Percentiles rank a stretch among this genome's conserved stretches.
These are phyloP conservation scores for Chesias legatella DNA, from an alignment of 2,888 invertebrate species.

Conservation along the genomic window DNA sequence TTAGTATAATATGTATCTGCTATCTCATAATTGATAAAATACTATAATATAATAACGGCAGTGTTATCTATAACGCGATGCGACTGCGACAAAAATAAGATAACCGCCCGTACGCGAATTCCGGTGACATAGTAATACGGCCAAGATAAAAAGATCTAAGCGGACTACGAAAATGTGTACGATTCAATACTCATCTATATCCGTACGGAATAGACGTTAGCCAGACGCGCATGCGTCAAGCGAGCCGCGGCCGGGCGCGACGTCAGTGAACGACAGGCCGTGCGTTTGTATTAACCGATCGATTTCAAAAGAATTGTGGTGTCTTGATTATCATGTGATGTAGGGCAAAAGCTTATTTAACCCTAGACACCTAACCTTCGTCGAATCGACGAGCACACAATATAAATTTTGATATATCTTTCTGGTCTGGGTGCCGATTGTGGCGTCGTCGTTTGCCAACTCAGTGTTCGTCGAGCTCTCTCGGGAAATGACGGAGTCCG, in stretches of 20 bases:
- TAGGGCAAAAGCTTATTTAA: constrained; percentile 30
- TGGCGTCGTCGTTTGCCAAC: too few relatives aligned
- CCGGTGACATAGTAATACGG: constrained; percentile 54
- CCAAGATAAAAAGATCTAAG: constrained; percentile 62
- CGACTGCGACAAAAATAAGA: constrained; percentile 76
- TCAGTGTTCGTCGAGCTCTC: too few relatives aligned
- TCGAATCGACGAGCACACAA: too few relatives aligned
- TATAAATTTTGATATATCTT: too few relatives aligned
- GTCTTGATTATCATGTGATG: constrained; percentile 32
- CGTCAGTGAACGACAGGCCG: constrained; percentile 76
- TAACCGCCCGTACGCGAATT: constrained; percentile 61
- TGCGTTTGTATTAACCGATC: constrained; percentile 71
- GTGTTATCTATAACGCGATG: constrained; percentile 70
- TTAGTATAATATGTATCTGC: constrained; percentile 57
- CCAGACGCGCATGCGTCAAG: constrained; percentile 78
- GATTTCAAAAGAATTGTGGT: constrained; percentile 69
- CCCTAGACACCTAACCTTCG: too few relatives aligned
- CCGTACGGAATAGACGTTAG: constrained; percentile 71
- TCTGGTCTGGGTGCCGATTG: too few relatives aligned
- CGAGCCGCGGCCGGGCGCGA: constrained; percentile 53
- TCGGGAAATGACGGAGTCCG: too few relatives aligned
- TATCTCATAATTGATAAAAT: constrained; percentile 72
- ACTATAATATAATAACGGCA: constrained; percentile 56
- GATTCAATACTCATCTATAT: constrained; percentile 65
- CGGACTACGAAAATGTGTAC: constrained; percentile 60